phyloP scores from a whole-genome alignment of 2,797 vertebrate species.

The Anisognathus igniventris region DNA sequence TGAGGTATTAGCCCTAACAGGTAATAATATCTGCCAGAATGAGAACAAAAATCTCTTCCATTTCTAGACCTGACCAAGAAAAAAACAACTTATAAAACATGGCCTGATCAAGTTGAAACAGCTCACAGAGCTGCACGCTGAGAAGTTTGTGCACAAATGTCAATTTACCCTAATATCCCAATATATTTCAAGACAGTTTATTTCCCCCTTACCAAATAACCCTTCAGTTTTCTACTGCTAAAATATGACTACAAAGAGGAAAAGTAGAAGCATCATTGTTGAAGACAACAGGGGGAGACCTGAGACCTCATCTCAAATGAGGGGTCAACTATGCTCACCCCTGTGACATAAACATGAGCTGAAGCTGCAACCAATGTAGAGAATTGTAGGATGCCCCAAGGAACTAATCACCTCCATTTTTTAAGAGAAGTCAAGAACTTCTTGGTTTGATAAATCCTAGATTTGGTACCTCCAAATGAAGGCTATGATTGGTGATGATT shows the following conservation, averaged over 20 bases:
- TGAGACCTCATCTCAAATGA: neutral
- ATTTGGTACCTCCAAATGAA: neutral
- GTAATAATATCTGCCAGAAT: neutral
- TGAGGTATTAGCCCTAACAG: neutral
- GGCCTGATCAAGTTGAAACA: neutral
- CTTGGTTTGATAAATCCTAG: neutral
- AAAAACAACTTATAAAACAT: neutral
- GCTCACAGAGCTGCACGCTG: neutral
- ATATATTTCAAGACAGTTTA: neutral
- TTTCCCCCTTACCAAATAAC: neutral
- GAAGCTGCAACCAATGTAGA: neutral
- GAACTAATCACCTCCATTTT: neutral
- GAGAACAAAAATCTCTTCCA: neutral
- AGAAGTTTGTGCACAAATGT: neutral
- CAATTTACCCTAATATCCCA: neutral
- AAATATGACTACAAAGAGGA: neutral
- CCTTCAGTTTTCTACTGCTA: neutral
- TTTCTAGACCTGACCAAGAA: neutral
- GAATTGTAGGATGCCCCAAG: neutral
- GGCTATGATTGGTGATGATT: neutral
- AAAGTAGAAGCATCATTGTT: neutral
- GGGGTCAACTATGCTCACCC: neutral
- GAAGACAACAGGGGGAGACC: neutral
- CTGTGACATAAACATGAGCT: neutral
- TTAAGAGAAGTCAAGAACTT: neutral